These are phyloP conservation scores for Albula glossodonta DNA, from an alignment of 2,113 vertebrate genomes.

Conservation along the genomic window DNA sequence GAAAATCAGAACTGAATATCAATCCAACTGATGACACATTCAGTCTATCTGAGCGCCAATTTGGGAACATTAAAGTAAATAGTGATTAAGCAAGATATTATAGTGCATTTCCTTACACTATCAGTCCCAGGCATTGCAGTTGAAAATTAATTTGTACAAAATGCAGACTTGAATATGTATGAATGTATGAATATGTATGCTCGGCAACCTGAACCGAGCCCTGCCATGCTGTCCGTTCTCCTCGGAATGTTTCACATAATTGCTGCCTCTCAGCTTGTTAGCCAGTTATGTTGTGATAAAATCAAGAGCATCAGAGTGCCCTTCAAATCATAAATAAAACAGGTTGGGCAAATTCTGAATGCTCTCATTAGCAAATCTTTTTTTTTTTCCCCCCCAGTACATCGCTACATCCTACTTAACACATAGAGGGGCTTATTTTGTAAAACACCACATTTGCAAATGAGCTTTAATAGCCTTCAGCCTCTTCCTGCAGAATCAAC, in stretches of 20 bases:
- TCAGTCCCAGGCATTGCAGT: neutral
- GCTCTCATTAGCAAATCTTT: no score
- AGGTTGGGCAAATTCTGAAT: no score
- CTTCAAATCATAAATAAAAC: neutral
- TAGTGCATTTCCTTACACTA: neutral
- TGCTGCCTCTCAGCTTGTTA: slow-evolving; percentile 1
- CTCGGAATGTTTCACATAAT: neutral
- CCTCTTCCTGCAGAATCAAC: neutral
- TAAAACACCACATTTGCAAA: neutral
- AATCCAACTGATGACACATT: neutral
- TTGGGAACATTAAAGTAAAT: neutral
- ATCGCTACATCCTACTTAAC: neutral
- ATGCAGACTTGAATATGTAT: neutral
- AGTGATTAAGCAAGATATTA: neutral
- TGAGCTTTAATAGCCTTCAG: neutral
- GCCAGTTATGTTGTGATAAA: neutral
- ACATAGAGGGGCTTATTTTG: neutral
- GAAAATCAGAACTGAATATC: neutral
- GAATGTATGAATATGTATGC: neutral
- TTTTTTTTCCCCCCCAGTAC: neutral
- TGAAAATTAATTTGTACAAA: neutral
- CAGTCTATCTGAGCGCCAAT: neutral
- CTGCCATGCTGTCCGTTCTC: neutral
- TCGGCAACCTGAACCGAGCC: neutral
- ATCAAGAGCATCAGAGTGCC: neutral